phyloP scores from a whole-genome alignment of 2,113 vertebrate species.

The Emydura subglobosa region DNA sequence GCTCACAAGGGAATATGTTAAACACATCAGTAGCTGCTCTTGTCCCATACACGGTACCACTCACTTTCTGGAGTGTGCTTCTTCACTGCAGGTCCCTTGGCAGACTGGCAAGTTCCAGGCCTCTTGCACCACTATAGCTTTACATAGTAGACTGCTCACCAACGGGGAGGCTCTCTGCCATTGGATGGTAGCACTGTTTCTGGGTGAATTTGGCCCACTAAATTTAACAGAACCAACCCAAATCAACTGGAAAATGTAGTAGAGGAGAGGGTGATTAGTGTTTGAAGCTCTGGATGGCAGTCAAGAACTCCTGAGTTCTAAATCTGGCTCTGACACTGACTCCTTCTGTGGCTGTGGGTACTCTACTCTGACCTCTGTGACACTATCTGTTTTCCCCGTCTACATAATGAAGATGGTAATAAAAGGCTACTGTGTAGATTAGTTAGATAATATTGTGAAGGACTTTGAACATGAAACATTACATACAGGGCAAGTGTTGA shows the following conservation, averaged over 20 bases:
- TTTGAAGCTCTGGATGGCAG: not conserved
- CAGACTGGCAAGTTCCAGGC: not conserved
- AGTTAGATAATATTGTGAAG: not conserved
- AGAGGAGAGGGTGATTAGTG: not conserved
- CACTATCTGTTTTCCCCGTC: not conserved
- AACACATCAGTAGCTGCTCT: fast-evolving
- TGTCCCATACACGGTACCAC: not conserved
- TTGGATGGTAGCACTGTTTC: not conserved
- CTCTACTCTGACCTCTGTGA: not conserved
- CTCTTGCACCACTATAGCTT: not conserved
- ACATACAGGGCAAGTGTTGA: not conserved
- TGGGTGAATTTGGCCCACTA: not conserved
- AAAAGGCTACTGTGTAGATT: not conserved
- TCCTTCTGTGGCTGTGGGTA: not conserved
- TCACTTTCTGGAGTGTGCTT: not conserved
- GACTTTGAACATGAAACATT: not conserved
- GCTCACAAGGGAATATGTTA: not conserved
- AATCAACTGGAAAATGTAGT: not conserved
- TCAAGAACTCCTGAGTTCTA: not conserved
- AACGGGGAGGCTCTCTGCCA: not conserved
- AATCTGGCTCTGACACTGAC: not conserved
- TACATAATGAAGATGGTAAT: not conserved
- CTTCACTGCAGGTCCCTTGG: not conserved
- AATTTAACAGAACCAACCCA: not conserved
- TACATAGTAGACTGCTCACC: not conserved